Percentiles rank a stretch among this genome's conserved stretches.
Conservation (phyloP, 2,888 invertebrate species). For the Tipula lateralis region DNA sequence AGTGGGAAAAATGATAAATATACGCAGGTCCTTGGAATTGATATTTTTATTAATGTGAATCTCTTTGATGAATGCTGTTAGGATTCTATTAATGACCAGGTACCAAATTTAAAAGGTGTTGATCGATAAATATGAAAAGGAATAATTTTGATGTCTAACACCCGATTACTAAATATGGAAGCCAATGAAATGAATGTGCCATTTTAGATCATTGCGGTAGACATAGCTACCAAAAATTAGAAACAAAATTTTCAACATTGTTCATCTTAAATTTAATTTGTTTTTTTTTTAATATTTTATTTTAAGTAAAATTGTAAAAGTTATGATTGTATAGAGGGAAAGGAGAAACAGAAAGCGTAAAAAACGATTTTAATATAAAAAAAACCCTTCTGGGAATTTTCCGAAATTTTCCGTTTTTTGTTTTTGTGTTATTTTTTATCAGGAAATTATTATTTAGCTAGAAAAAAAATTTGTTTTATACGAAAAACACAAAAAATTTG, state of each 20-base stretch:
- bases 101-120: no score
- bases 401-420: not conserved
- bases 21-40: no score
- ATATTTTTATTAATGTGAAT: no score
- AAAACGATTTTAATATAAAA: not conserved
- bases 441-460: constrained; percentile 24
- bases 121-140: no score
- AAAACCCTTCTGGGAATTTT: constrained; percentile 13
- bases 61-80: no score
- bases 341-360: not conserved
- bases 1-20: no score
- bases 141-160: no score
- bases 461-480: not conserved
- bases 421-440: not conserved
- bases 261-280: not conserved
- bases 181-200: no score
- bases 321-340: not conserved
- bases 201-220: no score
- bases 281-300: not conserved
- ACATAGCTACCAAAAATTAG: not conserved
- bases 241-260: not conserved
- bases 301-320: not conserved
- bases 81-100: no score
- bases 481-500: not conserved
- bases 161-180: no score